Evolutionary conservation across 1,140 invertebrate genomes (phyloP), one percentile per base, ranked within the genome.

Genomic region (Proales similis): DNA sequence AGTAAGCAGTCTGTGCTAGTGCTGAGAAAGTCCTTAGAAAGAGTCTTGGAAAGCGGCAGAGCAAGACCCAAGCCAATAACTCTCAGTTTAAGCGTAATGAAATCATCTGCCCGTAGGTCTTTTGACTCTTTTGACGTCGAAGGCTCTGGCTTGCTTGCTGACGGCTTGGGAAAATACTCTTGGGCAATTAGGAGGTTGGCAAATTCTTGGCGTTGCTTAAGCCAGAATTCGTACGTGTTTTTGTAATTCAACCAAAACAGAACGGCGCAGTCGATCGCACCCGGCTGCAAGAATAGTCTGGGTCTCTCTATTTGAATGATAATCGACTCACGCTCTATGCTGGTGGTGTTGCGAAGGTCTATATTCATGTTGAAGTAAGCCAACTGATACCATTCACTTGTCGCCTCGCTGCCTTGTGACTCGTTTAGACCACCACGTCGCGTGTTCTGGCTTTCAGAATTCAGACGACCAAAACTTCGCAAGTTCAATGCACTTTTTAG

Each of bases 161-260:
- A 42, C 7, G 26, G 29, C 17, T 39, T 38, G 2, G 45, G 12
- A 9, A 9, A 9, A 26, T 42, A 42, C 7, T 57, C 51, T 46
- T 46, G 7, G 11, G 24, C 43, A 29, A 29, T 57, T n/a, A n/a
- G n/a, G 6, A 46, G 24, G 26, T 26, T 46, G 4, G 39, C 33
- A 5, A 47, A 19, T 14, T 62, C 20, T 32, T 62, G 69, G 19
- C 90, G 76, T 74, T 95, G 92, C 71, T 95, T 91, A 66, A 90
- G 92, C 91, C 92, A 97, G 76, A 95, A 96, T 71, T 96, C 91
- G 70, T 96, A 96, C 0, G 92, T 91, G 76, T 94, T 95, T 76
- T 94, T 94, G 71, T 96, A 97, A 76, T 95, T 96, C 39, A 96
- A 77, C 91, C 91, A 96, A 6, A 96, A 90, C 1, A 96, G 80